phyloP scores from a whole-genome alignment of 2,113 vertebrate genomes.

The Notiomystis cincta region DNA sequence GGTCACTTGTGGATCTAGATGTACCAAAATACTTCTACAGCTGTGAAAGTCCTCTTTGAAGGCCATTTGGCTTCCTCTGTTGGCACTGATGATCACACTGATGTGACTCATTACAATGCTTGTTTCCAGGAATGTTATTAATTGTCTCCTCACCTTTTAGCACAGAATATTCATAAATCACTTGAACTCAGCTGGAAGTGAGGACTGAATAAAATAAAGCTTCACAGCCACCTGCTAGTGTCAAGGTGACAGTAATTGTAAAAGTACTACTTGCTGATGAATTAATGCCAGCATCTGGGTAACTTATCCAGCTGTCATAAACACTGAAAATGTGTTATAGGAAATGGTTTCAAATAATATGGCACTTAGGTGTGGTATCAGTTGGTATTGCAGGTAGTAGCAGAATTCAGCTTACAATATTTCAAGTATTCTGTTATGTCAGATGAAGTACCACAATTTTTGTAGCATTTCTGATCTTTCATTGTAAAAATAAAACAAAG shows the following conservation, averaged over 20 bases:
- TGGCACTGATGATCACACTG: not conserved
- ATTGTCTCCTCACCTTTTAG: not conserved
- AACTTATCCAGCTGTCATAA: not conserved
- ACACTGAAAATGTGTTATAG: not conserved
- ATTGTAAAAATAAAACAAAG: not conserved
- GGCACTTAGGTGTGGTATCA: not conserved
- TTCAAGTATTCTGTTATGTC: not conserved
- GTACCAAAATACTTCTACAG: not conserved
- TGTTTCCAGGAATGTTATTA: not conserved
- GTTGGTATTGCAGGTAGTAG: not conserved
- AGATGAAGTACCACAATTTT: not conserved
- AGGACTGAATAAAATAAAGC: not conserved
- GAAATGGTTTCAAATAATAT: not conserved
- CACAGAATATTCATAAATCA: not conserved
- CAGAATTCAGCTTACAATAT: not conserved
- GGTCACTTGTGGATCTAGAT: not conserved
- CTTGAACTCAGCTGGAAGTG: not conserved
- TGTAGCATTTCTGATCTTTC: not conserved
- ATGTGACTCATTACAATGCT: rapidly evolving
- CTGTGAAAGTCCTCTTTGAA: not conserved
- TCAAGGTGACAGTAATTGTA: not conserved
- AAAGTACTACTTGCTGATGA: not conserved
- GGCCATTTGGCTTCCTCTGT: not conserved
- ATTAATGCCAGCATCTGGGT: not conserved
- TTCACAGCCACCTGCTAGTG: not conserved